These are phyloP conservation scores for Peromyscus attwateri DNA, from an alignment of 2,797 vertebrate genomes.

Conservation along the genomic window DNA sequence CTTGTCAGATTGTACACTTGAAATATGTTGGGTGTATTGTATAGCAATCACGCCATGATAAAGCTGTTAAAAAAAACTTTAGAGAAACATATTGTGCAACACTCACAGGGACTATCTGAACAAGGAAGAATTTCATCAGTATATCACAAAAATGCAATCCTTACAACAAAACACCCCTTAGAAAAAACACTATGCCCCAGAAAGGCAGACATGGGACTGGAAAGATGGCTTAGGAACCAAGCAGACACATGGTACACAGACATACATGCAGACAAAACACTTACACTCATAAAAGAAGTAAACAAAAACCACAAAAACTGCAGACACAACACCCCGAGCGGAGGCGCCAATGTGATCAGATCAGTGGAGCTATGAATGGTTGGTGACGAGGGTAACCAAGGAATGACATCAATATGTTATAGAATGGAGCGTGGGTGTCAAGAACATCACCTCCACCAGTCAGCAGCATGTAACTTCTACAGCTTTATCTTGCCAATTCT, in stretches of 20 bases:
- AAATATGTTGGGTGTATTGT: conserved; percentile 2
- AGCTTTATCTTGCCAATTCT: neutral
- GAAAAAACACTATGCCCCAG: neutral
- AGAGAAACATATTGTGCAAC: neutral
- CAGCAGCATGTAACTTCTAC: neutral
- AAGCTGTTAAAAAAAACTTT: conserved; percentile 19
- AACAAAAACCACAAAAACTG: neutral
- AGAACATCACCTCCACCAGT: neutral
- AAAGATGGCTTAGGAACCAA: neutral
- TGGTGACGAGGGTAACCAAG: too few relatives aligned
- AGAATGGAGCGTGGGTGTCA: neutral
- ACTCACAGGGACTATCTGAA: neutral
- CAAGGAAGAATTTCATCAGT: neutral
- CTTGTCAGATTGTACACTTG: neutral
- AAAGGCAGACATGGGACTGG: neutral
- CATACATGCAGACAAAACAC: neutral
- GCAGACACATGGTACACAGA: neutral
- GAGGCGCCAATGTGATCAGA: too few relatives aligned
- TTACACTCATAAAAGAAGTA: neutral
- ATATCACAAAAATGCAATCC: neutral
- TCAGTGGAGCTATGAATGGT: neutral
- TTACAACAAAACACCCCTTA: neutral
- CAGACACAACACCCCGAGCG: neutral
- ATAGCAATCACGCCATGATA: neutral
- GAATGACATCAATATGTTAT: too few relatives aligned